Evolutionary conservation across 1,140 invertebrate genomes (phyloP).

Genomic region (Halotydeus destructor): DNA sequence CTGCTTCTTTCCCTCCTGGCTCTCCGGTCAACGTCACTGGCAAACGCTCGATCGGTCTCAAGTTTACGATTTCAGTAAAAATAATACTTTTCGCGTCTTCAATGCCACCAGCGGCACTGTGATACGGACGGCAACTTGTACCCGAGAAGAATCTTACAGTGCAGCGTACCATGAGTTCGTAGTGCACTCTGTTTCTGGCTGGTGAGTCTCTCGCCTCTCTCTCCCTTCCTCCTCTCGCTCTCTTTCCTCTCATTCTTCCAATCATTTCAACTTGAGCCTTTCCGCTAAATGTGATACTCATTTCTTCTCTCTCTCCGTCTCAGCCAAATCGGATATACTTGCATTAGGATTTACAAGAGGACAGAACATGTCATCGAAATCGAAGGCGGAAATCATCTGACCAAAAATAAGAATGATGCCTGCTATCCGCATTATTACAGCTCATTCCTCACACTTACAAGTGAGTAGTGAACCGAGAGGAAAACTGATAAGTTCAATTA

Average conservation of each 20-base stretch:
- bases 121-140: constrained; percentile 13
- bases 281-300: not conserved
- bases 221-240: too few species aligned
- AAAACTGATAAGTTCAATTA: constrained; percentile 5
- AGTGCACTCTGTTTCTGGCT: constrained; percentile 18
- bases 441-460: constrained; percentile 17
- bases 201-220: constrained; percentile 14
- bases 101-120: constrained; percentile 13
- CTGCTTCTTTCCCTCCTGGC: constrained; percentile 18
- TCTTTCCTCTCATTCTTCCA: too few species aligned
- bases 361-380: constrained; percentile 19
- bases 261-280: too few species aligned
- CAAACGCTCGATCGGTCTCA: constrained; percentile 17
- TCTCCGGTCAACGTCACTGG: constrained; percentile 16
- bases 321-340: constrained; percentile 15
- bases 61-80: constrained; percentile 15
- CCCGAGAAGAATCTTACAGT: constrained; percentile 6
- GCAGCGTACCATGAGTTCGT: constrained; percentile 11
- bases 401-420: constrained; percentile 14
- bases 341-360: constrained; percentile 17
- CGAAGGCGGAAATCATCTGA: constrained; percentile 17
- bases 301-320: not conserved
- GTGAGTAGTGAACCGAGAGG: constrained; percentile 15
- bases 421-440: constrained; percentile 17
- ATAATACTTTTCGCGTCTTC: constrained; percentile 14